phyloP scores from a whole-genome alignment of 2,797 vertebrate species.

The Epinephelus awoara region DNA sequence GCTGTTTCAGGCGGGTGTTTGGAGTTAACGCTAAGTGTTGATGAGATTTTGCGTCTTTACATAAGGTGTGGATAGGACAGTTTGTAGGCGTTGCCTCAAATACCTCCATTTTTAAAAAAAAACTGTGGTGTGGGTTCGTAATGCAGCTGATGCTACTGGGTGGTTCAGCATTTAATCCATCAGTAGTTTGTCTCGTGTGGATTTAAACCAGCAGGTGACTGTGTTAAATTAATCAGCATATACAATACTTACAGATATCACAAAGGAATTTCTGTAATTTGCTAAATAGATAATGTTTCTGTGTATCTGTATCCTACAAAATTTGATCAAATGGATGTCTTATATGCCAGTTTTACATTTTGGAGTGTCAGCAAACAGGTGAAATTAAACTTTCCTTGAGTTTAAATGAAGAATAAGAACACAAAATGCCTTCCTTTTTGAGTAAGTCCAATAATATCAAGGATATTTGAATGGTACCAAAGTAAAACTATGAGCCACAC shows the following conservation, averaged over 20 bases:
- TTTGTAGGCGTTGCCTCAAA: conserved; percentile 44
- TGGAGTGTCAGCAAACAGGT: not conserved
- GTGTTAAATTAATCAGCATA: conserved; percentile 31
- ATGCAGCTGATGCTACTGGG: not conserved
- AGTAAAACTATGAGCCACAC: not conserved
- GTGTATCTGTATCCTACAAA: not conserved
- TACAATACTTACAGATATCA: not conserved
- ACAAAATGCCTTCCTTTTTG: not conserved
- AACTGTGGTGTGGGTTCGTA: not conserved
- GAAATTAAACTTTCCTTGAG: not conserved
- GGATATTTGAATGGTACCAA: not conserved
- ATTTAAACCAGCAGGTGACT: not conserved
- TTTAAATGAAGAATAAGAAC: not conserved
- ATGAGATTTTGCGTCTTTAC: conserved; percentile 49
- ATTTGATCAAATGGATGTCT: not conserved
- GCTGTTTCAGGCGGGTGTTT: conserved; percentile 25
- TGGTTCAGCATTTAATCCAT: conserved; percentile 10
- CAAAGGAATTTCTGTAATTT: not conserved
- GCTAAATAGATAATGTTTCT: not conserved
- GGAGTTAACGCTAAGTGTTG: conserved; percentile 39
- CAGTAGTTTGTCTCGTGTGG: not conserved
- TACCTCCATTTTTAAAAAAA: not conserved
- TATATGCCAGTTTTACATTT: not conserved
- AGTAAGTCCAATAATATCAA: not conserved
- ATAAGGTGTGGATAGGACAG: conserved; percentile 47